A percentile compares a stretch with the other conserved stretches of the same genome.
phyloP scores from a whole-genome alignment of 2,888 invertebrate genomes.

The Tanytarsus gracilentus region DNA sequence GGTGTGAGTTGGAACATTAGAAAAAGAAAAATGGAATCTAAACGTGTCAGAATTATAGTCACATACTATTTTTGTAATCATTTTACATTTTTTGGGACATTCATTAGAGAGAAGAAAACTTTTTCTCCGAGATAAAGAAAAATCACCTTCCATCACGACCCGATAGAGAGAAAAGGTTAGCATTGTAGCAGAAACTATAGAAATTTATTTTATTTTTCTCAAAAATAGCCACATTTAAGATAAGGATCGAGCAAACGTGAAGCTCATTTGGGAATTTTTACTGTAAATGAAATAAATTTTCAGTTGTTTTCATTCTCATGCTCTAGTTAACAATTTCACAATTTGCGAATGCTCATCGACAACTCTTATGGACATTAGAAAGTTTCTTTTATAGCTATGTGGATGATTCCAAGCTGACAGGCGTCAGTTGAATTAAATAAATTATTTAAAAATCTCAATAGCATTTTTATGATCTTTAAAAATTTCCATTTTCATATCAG shows the following conservation, averaged over 20 bases:
- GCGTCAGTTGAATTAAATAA: neutral
- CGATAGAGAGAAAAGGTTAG: conserved; percentile 10
- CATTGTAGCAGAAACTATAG: neutral
- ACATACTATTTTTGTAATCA: conserved; percentile 4
- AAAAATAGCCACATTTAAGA: conserved; percentile 7
- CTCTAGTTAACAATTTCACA: conserved; percentile 18
- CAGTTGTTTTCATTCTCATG: conserved; percentile 10
- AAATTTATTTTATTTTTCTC: conserved; percentile 17
- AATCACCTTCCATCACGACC: conserved; percentile 6
- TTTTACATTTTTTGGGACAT: neutral
- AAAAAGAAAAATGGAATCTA: neutral
- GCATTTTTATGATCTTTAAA: neutral
- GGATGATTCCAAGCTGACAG: neutral
- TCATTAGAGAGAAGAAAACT: conserved; percentile 14
- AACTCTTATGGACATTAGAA: neutral
- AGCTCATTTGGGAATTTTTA: conserved; percentile 17
- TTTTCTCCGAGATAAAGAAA: conserved; percentile 24
- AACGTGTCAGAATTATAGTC: conserved; percentile 17
- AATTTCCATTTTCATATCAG: neutral
- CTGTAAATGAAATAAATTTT: neutral
- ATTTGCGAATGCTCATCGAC: neutral
- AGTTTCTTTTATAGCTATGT: no score
- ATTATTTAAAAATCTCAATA: neutral
- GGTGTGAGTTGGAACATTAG: no score
- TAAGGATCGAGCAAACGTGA: conserved; percentile 4